Percentiles rank a stretch among this genome's conserved stretches.
Evolutionary conservation across 2,113 vertebrate species (phyloP).

Genomic region (Dicerorhinus sumatrensis): DNA sequence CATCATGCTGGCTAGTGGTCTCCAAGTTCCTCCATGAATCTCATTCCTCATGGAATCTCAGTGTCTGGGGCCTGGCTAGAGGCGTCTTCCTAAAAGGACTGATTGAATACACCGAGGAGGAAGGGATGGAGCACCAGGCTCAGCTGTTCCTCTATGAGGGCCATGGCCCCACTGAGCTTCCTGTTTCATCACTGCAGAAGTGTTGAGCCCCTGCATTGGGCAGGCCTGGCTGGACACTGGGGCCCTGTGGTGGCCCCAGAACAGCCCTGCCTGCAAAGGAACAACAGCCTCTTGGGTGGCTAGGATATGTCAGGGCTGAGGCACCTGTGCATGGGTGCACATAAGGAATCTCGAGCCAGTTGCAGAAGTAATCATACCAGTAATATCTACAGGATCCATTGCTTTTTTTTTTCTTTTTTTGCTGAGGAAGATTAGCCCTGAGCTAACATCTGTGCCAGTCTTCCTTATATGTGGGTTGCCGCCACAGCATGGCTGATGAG

Average conservation of each 20-base stretch:
- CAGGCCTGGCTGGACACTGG: neutral
- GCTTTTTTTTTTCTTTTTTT: too few relatives aligned
- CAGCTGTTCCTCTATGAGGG: neutral
- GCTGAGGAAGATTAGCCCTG: too few relatives aligned
- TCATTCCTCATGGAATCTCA: neutral
- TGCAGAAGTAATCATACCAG: neutral
- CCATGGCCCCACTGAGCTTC: rapidly evolving
- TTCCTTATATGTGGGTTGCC: too few relatives aligned
- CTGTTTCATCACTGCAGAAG: neutral
- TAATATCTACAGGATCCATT: rapidly evolving
- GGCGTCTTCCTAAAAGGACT: neutral
- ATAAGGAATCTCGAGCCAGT: neutral
- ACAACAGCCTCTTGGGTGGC: neutral
- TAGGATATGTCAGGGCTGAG: neutral
- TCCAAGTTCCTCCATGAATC: neutral
- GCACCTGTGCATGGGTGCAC: too few relatives aligned
- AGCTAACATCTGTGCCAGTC: too few relatives aligned
- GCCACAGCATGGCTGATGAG: too few relatives aligned
- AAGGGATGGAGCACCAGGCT: neutral
- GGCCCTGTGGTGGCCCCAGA: neutral
- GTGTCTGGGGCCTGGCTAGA: neutral
- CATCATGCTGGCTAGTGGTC: neutral
- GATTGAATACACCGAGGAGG: neutral
- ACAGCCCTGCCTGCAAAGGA: neutral
- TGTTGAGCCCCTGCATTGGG: neutral